Evolutionary conservation across 2,888 invertebrate species (phyloP), one percentile per base, ranked within the genome.

Genomic region (Aleiodes leptofemur): DNA sequence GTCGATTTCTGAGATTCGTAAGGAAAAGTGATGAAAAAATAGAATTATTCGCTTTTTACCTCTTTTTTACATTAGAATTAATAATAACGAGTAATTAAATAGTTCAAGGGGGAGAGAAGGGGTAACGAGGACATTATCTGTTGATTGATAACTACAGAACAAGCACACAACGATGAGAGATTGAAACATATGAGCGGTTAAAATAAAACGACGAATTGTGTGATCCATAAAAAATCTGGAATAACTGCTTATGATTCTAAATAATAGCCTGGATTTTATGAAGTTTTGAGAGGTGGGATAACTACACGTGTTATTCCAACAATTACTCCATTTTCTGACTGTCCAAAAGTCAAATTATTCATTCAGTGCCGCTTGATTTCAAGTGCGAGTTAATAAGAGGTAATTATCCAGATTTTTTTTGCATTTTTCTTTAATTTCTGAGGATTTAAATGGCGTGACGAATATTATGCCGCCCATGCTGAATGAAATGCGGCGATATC

Each of bases 181-280:
- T 69, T 69, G 68, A 66, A 79, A 71, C 76, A 73, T 57, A 68
- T 55, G 70, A 9, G 57, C 59, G 71, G 68, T 68, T 72, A 76
- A 55, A 74, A 73, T 77, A 68, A 69, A 57, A 66, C 71, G 61
- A 38, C 34, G 34, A 59, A 61, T 38, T 61, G 38, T 38, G 61
- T 38, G 61, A 61, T 61, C 73, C 61, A 71, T 73, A 73, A 69
- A 76, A 73, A 73, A 73, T 69, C 66, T 74, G 64, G 68, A 75
- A 75, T 81, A 84, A 82, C 83, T 85, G 84, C 85, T 85, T 84
- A 87, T 79, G 86, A 83, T 34, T 83, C 76, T 79, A 84, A 84
- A 84, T 84, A 86, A 87, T 82, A 82, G 82, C 74, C 81, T 9
- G 71, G 72, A 78, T 74, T 87, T 86, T 86, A 84, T 83, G 85